Percentiles rank a stretch among this genome's conserved stretches.
These are phyloP conservation scores for Minunthozetes semirufus DNA, from an alignment of 2,888 invertebrate species.

Conservation along the genomic window DNA sequence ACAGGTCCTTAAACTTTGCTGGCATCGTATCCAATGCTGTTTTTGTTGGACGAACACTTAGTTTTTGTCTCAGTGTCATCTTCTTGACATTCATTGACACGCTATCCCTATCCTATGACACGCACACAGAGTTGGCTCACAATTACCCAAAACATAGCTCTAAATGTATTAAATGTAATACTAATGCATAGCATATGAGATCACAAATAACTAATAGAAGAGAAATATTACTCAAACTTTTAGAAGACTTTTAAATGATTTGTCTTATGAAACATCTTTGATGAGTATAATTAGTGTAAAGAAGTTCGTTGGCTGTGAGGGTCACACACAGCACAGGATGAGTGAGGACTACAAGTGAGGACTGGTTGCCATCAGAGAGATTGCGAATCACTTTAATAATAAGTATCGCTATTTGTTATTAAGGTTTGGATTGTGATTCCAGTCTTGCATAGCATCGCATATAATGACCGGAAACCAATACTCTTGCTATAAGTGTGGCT, in stretches of 20 bases:
- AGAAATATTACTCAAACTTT: not conserved
- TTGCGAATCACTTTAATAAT: not conserved
- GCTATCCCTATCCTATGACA: conserved; percentile 8
- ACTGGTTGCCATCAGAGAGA: not conserved
- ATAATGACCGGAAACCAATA: conserved; percentile 29
- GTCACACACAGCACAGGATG: not conserved
- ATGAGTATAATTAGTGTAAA: conserved; percentile 4
- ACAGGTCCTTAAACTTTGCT: conserved; percentile 29
- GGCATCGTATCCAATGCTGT: not conserved
- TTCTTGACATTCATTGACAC: conserved; percentile 16
- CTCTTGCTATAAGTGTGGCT: conserved; percentile 14
- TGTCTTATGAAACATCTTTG: not conserved
- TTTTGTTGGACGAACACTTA: conserved; percentile 1
- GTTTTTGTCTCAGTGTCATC: conserved; percentile 20
- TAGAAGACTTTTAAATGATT: not conserved
- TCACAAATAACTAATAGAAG: not conserved
- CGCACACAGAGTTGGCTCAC: not conserved
- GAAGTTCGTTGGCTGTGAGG: conserved; percentile 15
- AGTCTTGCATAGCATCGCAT: conserved; percentile 11
- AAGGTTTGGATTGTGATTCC: not conserved
- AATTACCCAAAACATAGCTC: not conserved
- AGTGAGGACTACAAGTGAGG: not conserved
- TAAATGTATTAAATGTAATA: not conserved
- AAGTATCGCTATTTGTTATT: conserved; percentile 13
- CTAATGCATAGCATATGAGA: not conserved